Evolutionary conservation across 2,797 vertebrate genomes (phyloP).

Genomic region (Poecilia gillii): DNA sequence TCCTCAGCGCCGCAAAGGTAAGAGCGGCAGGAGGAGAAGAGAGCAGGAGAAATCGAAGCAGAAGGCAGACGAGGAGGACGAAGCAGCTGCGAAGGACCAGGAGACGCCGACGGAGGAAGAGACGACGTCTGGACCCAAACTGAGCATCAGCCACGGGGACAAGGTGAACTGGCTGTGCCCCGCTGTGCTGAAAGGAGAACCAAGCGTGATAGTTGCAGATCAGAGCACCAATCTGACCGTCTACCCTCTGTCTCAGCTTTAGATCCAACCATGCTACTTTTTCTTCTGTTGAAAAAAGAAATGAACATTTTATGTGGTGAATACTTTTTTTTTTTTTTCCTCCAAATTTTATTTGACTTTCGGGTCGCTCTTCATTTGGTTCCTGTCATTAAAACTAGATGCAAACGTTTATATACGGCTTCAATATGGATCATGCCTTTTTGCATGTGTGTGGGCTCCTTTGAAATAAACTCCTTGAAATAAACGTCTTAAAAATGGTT

Average conservation of each 20-base stretch:
- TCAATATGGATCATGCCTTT: neutral
- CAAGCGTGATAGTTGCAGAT: slow-evolving; percentile 89
- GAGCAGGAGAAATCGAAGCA: slow-evolving; percentile 39
- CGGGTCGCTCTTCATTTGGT: neutral
- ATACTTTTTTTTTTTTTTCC: neutral
- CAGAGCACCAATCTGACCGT: slow-evolving; percentile 85
- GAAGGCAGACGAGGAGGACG: slow-evolving; percentile 26
- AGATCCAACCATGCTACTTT: slow-evolving; percentile 16
- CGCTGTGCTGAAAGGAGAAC: slow-evolving; percentile 83
- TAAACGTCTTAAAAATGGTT: slow-evolving; percentile 12
- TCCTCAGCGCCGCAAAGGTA: slow-evolving; percentile 62
- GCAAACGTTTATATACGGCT: neutral
- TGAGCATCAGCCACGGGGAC: slow-evolving; percentile 87
- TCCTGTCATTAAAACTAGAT: neutral
- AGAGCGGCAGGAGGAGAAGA: slow-evolving; percentile 67
- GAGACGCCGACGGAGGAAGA: neutral
- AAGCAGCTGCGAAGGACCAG: slow-evolving; percentile 32
- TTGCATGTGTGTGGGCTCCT: slow-evolving; percentile 17
- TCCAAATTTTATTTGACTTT: neutral
- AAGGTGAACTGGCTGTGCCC: slow-evolving; percentile 95
- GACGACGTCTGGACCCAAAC: slow-evolving; percentile 75
- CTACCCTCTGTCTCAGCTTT: slow-evolving; percentile 80
- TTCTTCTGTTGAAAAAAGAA: neutral
- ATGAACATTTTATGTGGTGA: neutral
- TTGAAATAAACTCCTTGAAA: slow-evolving; percentile 21